Conservation (phyloP, 2,888 invertebrate species). For the Shargacucullia verbasci region DNA sequence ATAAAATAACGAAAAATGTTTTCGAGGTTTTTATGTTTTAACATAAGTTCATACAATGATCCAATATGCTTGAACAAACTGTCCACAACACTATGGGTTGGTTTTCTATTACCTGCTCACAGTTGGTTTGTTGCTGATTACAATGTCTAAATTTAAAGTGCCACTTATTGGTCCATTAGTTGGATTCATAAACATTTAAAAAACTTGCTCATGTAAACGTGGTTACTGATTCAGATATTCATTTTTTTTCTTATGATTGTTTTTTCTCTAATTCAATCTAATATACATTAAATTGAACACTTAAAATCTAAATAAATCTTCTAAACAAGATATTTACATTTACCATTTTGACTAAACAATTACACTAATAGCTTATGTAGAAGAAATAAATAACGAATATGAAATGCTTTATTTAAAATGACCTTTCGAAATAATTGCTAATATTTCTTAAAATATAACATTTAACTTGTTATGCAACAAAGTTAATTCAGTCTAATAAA, state of each 20-base stretch:
- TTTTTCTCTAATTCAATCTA: slow-evolving; percentile 83
- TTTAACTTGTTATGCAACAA: slow-evolving; percentile 79
- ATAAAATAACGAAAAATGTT: slow-evolving; percentile 73
- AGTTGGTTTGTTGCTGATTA: slow-evolving; percentile 64
- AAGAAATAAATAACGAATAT: slow-evolving; percentile 88
- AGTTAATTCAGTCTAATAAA: slow-evolving; percentile 83
- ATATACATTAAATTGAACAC: slow-evolving; percentile 86
- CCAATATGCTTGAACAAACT: slow-evolving; percentile 84
- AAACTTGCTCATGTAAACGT: slow-evolving; percentile 73
- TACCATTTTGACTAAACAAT: slow-evolving; percentile 86
- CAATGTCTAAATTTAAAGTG: slow-evolving; percentile 72
- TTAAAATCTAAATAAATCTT: slow-evolving; percentile 86
- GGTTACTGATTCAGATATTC: slow-evolving; percentile 70
- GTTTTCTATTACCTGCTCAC: slow-evolving; percentile 68
- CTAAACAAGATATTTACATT: slow-evolving; percentile 88
- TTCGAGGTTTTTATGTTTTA: slow-evolving; percentile 85
- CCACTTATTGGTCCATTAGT: slow-evolving; percentile 84
- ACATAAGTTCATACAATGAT: slow-evolving; percentile 88
- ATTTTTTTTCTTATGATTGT: slow-evolving; percentile 63
- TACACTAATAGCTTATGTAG: slow-evolving; percentile 85
- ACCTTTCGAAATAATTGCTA: slow-evolving; percentile 80
- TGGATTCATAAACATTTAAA: slow-evolving; percentile 78
- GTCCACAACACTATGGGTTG: slow-evolving; percentile 75
- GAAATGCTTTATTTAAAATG: slow-evolving; percentile 86
- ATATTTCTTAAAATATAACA: slow-evolving; percentile 81